Evolutionary conservation across 2,888 invertebrate species (phyloP).

Genomic region (Dascillus cervinus): DNA sequence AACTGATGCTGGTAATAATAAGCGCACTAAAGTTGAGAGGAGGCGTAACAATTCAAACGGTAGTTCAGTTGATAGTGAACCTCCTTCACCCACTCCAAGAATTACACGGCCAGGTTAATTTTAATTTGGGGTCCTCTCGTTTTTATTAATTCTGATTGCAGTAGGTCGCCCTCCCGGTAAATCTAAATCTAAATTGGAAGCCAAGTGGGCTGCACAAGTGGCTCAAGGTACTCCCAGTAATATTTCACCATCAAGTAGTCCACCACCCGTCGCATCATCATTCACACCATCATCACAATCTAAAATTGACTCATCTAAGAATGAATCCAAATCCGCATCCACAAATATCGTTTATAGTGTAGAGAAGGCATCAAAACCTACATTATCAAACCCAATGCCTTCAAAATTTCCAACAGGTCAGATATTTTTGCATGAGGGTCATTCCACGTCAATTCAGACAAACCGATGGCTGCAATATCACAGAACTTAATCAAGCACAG

Average conservation of each 20-base stretch:
- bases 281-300: conserved; percentile 6
- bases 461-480: too few species aligned
- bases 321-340: too few species aligned
- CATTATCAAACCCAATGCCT: too few species aligned
- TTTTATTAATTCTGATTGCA: conserved; percentile 19
- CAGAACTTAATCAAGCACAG: too few species aligned
- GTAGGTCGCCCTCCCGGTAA: conserved; percentile 47
- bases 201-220: conserved; percentile 34
- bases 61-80: conserved; percentile 45
- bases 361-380: too few species aligned
- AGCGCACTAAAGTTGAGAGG: conserved; percentile 34
- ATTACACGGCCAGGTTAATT: conserved; percentile 36
- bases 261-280: conserved; percentile 26
- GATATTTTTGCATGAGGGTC: too few species aligned
- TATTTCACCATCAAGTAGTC: conserved; percentile 18
- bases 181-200: conserved; percentile 30
- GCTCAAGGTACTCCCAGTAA: conserved; percentile 35
- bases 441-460: too few species aligned
- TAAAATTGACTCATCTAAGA: too few species aligned
- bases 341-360: too few species aligned
- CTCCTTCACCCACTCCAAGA: conserved; percentile 45
- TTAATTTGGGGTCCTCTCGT: conserved; percentile 3
- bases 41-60: conserved; percentile 48
- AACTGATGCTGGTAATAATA: conserved; percentile 23
- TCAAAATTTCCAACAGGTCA: too few species aligned